phyloP scores from a whole-genome alignment of 2,113 vertebrate species.

The Tychaedon coryphoeus region DNA sequence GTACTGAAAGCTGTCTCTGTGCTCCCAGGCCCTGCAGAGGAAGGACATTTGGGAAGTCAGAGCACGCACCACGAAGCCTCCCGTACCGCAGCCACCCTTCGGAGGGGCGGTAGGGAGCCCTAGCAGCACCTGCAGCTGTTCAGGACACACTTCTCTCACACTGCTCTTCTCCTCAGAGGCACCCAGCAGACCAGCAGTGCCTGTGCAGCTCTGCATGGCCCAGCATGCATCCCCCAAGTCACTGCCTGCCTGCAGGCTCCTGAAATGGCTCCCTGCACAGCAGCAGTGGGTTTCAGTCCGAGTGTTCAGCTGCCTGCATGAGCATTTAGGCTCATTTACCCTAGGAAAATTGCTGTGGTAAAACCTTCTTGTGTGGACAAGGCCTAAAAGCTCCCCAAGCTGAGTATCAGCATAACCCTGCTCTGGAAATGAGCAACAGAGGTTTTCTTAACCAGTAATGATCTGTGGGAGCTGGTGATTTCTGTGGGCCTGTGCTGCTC shows the following conservation, averaged over 20 bases:
- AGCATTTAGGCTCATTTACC: not conserved
- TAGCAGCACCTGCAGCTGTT: not conserved
- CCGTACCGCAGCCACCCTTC: not conserved
- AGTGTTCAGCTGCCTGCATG: not conserved
- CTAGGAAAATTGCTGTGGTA: not conserved
- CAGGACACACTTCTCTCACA: not conserved
- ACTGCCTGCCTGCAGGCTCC: not conserved
- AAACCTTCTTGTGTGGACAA: not conserved
- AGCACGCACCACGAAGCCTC: fast-evolving
- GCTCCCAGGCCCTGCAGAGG: not conserved
- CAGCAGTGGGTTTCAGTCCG: not conserved
- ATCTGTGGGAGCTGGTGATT: not conserved
- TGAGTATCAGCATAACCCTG: not conserved
- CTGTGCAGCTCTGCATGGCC: not conserved
- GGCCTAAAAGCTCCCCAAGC: not conserved
- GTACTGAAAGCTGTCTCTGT: not conserved
- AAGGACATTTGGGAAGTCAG: not conserved
- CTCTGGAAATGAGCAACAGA: not conserved
- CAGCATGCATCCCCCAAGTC: not conserved
- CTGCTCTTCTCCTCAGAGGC: not conserved
- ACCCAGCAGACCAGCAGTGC: not conserved
- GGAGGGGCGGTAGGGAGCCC: not conserved
- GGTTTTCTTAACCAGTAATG: not conserved
- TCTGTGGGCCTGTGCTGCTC: not conserved
- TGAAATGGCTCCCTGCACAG: not conserved